These are phyloP conservation scores for Diploscapter pachys DNA, from an alignment of 1,140 invertebrate genomes.

Conservation along the genomic window DNA sequence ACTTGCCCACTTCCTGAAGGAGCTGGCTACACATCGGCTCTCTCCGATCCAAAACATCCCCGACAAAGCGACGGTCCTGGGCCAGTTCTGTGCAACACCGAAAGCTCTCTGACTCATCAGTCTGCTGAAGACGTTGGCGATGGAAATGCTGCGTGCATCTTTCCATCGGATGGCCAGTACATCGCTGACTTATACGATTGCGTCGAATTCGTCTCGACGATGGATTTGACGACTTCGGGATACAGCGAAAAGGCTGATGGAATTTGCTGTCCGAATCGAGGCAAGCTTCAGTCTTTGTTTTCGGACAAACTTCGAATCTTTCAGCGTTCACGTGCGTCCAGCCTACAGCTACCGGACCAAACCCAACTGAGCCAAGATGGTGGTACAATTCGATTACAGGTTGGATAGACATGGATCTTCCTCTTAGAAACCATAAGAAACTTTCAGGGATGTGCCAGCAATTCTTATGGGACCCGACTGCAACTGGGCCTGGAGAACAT, in stretches of 20 bases:
- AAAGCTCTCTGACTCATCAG: slow-evolving; percentile 22
- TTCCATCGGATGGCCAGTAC: slow-evolving; percentile 35
- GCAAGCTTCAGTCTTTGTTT: slow-evolving; percentile 29
- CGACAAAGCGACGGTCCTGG: slow-evolving; percentile 36
- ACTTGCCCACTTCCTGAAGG: slow-evolving; percentile 42
- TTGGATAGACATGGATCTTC: background rate
- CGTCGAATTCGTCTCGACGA: slow-evolving; percentile 36
- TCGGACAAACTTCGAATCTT: slow-evolving; percentile 27
- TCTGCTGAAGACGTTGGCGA: slow-evolving; percentile 30
- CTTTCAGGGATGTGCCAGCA: slow-evolving; percentile 27
- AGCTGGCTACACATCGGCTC: slow-evolving; percentile 38
- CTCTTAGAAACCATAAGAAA: no score
- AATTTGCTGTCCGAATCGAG: slow-evolving; percentile 38
- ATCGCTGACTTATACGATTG: slow-evolving; percentile 40
- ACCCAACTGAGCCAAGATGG: slow-evolving; percentile 41
- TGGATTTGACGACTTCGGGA: slow-evolving; percentile 36
- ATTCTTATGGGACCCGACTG: slow-evolving; percentile 38
- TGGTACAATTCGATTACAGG: slow-evolving; percentile 40
- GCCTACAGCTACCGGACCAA: slow-evolving; percentile 41
- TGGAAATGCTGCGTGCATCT: slow-evolving; percentile 31
- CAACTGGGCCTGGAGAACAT: slow-evolving; percentile 32
- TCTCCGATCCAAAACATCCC: slow-evolving; percentile 39
- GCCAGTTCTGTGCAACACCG: slow-evolving; percentile 38
- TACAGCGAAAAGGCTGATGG: slow-evolving; percentile 36
- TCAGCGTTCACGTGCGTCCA: slow-evolving; percentile 38